A percentile compares a stretch with the other conserved stretches of the same genome.
Conservation (phyloP, 64 coral and sea anemone genomes). For the Acropora yongei region DNA sequence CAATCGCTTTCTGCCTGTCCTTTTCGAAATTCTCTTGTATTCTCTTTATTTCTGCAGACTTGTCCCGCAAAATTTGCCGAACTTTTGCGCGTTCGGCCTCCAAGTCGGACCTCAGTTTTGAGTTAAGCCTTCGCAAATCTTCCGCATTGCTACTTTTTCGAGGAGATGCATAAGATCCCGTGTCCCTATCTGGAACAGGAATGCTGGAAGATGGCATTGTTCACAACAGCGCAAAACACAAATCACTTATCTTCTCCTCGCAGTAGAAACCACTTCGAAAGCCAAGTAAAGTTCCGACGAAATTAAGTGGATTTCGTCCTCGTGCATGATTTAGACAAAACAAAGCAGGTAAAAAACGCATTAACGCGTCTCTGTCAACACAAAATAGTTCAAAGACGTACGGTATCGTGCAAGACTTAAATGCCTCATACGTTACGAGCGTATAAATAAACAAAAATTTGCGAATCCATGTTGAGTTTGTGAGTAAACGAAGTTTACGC, state of each 20-base stretch:
- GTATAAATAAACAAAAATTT: slow-evolving; percentile 36
- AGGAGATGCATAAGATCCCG: slow-evolving; percentile 55
- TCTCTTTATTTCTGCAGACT: slow-evolving; percentile 86
- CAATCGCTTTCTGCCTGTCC: slow-evolving; percentile 93
- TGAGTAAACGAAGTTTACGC: slow-evolving; percentile 31
- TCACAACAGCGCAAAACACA: slow-evolving; percentile 13
- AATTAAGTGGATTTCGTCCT: not conserved
- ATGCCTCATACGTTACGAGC: not conserved
- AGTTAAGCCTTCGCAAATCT: slow-evolving; percentile 84
- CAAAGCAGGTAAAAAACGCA: not conserved
- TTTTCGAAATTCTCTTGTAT: slow-evolving; percentile 92
- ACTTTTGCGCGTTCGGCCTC: slow-evolving; percentile 85
- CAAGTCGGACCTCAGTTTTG: slow-evolving; percentile 88
- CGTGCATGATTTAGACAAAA: slow-evolving; percentile 20
- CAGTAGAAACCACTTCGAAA: not conserved
- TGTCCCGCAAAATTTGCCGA: slow-evolving; percentile 93
- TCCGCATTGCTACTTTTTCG: slow-evolving; percentile 69
- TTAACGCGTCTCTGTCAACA: not conserved
- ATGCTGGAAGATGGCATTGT: slow-evolving; percentile 90
- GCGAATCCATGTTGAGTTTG: slow-evolving; percentile 43
- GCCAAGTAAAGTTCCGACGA: not conserved
- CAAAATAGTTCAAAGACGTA: not conserved
- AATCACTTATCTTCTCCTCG: slow-evolving; percentile 68
- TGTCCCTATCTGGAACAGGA: slow-evolving; percentile 79
- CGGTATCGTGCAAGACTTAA: not conserved